Conservation (phyloP, 2,797 vertebrate species). For the Scolopax bukidnonensis region DNA sequence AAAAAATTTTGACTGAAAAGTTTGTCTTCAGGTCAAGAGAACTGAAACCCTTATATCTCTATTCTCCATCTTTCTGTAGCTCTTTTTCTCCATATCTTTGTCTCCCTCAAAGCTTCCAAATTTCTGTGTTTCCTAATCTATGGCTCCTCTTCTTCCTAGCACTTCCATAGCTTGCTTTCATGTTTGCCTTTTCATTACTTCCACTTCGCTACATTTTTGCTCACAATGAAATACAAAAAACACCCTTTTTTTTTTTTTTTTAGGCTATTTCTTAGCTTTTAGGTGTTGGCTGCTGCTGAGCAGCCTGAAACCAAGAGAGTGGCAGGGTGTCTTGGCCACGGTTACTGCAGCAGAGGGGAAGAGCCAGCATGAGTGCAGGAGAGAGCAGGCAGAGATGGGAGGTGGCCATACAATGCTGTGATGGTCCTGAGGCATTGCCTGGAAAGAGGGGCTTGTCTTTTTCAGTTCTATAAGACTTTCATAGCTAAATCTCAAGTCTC, state of each 20-base stretch:
- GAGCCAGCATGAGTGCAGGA: background rate
- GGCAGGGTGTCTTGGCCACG: background rate
- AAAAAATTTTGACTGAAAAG: background rate
- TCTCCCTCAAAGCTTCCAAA: background rate
- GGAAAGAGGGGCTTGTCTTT: background rate
- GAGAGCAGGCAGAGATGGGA: fast-evolving
- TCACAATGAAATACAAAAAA: background rate
- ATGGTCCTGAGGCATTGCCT: background rate
- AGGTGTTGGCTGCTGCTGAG: background rate
- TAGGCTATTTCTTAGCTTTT: background rate
- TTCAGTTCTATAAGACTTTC: background rate
- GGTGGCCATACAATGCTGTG: fast-evolving
- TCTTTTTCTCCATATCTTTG: background rate
- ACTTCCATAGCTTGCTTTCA: background rate
- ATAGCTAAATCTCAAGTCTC: background rate
- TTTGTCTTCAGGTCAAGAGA: background rate
- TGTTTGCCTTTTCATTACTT: background rate
- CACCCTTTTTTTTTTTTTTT: background rate
- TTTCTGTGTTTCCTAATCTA: background rate
- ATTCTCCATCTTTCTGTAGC: background rate
- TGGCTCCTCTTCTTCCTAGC: background rate
- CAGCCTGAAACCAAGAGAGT: background rate
- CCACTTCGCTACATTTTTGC: background rate
- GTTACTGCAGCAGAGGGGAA: background rate
- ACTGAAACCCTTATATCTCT: background rate